A percentile compares a stretch with the other conserved stretches of the same genome.
Evolutionary conservation across 2,113 vertebrate species (phyloP).

Genomic region (Cavia porcellus): DNA sequence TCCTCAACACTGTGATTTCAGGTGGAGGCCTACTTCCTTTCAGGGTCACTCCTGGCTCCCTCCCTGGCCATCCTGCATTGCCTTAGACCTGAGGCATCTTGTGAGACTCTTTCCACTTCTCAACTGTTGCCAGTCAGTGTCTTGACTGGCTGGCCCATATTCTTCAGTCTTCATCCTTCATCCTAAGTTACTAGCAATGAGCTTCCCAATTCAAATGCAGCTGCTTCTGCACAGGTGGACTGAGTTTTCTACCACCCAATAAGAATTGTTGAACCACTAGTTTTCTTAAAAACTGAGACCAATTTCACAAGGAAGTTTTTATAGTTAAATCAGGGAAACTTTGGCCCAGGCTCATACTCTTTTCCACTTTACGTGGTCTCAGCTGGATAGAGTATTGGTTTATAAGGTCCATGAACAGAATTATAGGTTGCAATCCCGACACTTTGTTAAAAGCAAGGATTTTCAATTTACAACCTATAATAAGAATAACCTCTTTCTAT

Average conservation of each 20-base stretch:
- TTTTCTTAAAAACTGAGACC: neutral
- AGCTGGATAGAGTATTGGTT: neutral
- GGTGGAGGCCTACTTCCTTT: rapidly evolving
- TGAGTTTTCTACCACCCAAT: neutral
- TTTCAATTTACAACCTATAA: neutral
- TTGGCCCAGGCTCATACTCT: neutral
- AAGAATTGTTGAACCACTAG: neutral
- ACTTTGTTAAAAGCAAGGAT: neutral
- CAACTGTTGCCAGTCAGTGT: neutral
- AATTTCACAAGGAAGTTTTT: neutral
- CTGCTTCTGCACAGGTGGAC: neutral
- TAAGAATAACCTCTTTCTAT: neutral
- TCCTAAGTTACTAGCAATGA: neutral
- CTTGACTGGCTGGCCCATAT: neutral
- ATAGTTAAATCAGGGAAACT: neutral
- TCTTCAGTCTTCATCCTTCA: neutral
- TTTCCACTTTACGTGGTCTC: neutral
- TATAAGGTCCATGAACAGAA: neutral
- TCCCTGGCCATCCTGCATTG: rapidly evolving
- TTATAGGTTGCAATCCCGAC: neutral
- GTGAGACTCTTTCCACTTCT: neutral
- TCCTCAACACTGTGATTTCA: neutral
- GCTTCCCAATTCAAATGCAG: neutral
- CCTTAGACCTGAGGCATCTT: rapidly evolving
- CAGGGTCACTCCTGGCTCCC: too few relatives aligned